Base-by-base conservation (phyloP, 2,888 invertebrate species). In the Sarcophaga rosellei region DNA sequence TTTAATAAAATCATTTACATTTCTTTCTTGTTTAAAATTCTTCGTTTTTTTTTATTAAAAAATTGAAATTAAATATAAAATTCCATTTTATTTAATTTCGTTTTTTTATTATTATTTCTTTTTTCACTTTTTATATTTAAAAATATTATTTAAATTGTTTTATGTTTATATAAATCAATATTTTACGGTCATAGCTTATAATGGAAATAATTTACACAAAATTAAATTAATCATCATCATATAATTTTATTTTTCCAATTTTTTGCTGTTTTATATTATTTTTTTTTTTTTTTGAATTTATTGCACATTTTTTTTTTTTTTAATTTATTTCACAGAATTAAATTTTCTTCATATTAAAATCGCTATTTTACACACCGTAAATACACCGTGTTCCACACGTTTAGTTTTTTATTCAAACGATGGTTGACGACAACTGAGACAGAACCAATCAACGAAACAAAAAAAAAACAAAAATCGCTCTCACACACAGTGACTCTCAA, bases 371-470 rank as follows among this genome's bases (percentile, higher is more conserved):
- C 84, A 21, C 59, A 66, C 44, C 68, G 62, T 61, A 81, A 68
- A 53, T 65, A 70, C 74, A 66, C 72, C 80, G 82, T 65, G 76
- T 69, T 35, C 35, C 35, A 35, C 53, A 77, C 61, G 72, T 77
- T 73, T 68, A 76, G 83, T 76, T 63, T 80, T 80, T 80, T 77
- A 83, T 80, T 61, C 83, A 83, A 81, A 83, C 80, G 80, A 81
- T 74, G 45, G 83, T 83, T 86, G 80, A 86, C 86, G 83, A 86
- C 86, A 83, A 86, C 86, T 86, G 83, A 80, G 73, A 72, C 53
- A 53, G 53, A 63, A 65, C 17, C 44, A 65, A 25, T 23, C 53
- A 10, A n/a, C 65, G n/a, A 63, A 65, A 63, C 23, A 53, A 17
- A 15, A 4, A 47, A 47, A 47, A 47, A n/a, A n/a, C 1, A 47